Conservation (phyloP, 1,140 invertebrate species). For the Drosophila bocki region DNA sequence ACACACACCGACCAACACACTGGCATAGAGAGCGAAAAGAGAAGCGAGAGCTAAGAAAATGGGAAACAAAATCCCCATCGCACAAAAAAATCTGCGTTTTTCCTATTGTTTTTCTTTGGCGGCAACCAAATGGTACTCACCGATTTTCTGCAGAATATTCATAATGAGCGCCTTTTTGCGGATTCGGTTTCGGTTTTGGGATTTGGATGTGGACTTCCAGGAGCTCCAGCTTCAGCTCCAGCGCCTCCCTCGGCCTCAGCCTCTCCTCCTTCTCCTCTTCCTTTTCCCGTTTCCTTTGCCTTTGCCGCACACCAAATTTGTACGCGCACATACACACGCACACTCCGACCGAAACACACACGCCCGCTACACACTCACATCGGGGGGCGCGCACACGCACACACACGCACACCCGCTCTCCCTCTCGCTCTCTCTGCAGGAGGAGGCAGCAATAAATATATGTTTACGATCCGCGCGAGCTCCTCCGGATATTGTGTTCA, state of each 20-base stretch:
- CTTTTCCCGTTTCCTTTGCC: slow-evolving; percentile 31
- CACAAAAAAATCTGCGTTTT: slow-evolving; percentile 10
- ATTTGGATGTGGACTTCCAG: slow-evolving; percentile 22
- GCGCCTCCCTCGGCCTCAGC: slow-evolving; percentile 12
- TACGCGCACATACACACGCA: slow-evolving; percentile 12
- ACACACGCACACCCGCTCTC: slow-evolving; percentile 21
- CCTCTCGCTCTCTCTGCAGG: slow-evolving; percentile 20
- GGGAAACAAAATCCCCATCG: slow-evolving; percentile 20
- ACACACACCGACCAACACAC: slow-evolving; percentile 4
- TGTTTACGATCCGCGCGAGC: slow-evolving; percentile 23
- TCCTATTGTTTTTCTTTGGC: slow-evolving; percentile 18
- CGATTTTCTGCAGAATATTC: slow-evolving; percentile 72
- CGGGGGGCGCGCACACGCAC: slow-evolving; percentile 31
- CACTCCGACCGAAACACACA: slow-evolving; percentile 9
- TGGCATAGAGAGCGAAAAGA: slow-evolving; percentile 19
- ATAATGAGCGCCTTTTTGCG: slow-evolving; percentile 43
- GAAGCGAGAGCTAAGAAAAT: slow-evolving; percentile 37
- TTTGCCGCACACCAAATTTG: slow-evolving; percentile 23
- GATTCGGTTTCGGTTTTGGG: slow-evolving; percentile 36
- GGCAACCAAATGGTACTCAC: slow-evolving; percentile 40
- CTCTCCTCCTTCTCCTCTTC: slow-evolving; percentile 9
- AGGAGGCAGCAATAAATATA: slow-evolving; percentile 19
- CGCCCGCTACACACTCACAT: slow-evolving; percentile 23
- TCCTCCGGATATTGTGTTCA: slow-evolving; percentile 1
- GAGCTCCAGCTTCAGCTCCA: slow-evolving; percentile 24